Conservation (phyloP, 2,888 invertebrate genomes). For the Agrochola macilenta region DNA sequence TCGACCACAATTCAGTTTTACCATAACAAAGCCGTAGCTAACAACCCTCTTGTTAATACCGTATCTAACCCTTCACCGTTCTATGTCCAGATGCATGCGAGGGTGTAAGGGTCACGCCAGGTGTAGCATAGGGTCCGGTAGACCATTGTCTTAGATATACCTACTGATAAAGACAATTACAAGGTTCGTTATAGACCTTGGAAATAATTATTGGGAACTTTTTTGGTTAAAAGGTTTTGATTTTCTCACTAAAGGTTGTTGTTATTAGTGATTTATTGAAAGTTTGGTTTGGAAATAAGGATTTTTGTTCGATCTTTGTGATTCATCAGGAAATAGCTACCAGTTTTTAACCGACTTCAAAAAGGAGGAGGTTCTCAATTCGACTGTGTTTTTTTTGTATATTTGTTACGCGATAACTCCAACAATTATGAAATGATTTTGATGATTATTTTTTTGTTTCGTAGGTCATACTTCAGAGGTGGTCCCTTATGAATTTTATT, state of each 20-base stretch:
- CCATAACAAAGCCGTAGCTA: background rate
- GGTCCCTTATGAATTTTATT: no score
- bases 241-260: background rate
- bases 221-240: background rate
- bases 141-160: constrained; percentile 85
- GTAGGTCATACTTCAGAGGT: no score
- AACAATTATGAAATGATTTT: no score
- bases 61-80: constrained; percentile 60
- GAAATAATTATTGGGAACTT: constrained; percentile 28
- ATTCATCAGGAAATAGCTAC: background rate
- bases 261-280: constrained; percentile 32
- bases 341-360: no score
- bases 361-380: no score
- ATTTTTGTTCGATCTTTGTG: background rate
- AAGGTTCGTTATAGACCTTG: constrained; percentile 69
- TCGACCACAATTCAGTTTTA: background rate
- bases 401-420: no score
- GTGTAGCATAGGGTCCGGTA: constrained; percentile 62
- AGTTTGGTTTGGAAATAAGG: background rate
- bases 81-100: constrained; percentile 67
- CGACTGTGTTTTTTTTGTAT: no score
- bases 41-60: constrained; percentile 13
- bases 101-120: constrained; percentile 67
- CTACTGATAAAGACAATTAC: constrained; percentile 77
- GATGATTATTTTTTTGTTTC: no score